Evolutionary conservation across 2,888 invertebrate species (phyloP).

Genomic region (Ennomos quercinarius): DNA sequence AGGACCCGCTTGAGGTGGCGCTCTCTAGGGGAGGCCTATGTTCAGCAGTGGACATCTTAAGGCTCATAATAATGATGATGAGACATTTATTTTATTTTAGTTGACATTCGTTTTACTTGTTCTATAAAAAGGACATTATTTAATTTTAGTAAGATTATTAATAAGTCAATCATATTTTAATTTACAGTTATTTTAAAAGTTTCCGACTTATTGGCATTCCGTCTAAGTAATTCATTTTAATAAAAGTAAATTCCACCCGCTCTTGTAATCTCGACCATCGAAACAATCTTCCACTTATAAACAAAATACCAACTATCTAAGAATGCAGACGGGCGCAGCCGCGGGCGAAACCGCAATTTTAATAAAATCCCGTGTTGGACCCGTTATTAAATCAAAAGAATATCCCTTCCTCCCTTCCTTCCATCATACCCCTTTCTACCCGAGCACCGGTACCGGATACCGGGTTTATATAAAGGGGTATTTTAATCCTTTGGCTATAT

Average conservation of each 20-base stretch:
- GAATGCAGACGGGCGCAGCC: conserved; percentile 36
- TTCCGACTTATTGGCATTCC: conserved; percentile 9
- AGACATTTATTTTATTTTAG: no score
- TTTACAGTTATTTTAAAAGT: background rate
- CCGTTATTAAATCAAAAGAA: conserved; percentile 47
- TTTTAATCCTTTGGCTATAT: conserved; percentile 38
- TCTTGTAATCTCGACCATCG: conserved; percentile 24
- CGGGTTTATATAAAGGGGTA: conserved; percentile 13
- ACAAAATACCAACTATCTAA: conserved; percentile 37
- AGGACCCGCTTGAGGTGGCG: no score
- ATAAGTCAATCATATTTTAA: no score
- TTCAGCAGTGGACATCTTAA: no score
- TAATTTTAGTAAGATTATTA: no score
- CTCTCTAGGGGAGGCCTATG: no score
- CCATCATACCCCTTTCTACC: conserved; percentile 1
- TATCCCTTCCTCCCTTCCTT: conserved; percentile 15
- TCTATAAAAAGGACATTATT: no score
- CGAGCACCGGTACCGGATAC: conserved; percentile 9
- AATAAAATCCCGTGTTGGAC: conserved; percentile 42
- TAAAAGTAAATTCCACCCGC: conserved; percentile 29
- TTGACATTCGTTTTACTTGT: no score
- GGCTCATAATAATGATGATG: no score
- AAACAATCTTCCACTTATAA: conserved; percentile 35
- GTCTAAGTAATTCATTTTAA: conserved; percentile 13
- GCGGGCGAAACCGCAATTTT: conserved; percentile 41